phyloP scores from a whole-genome alignment of 92 coral and sea anemone genomes.

The Parazoanthus swiftii region DNA sequence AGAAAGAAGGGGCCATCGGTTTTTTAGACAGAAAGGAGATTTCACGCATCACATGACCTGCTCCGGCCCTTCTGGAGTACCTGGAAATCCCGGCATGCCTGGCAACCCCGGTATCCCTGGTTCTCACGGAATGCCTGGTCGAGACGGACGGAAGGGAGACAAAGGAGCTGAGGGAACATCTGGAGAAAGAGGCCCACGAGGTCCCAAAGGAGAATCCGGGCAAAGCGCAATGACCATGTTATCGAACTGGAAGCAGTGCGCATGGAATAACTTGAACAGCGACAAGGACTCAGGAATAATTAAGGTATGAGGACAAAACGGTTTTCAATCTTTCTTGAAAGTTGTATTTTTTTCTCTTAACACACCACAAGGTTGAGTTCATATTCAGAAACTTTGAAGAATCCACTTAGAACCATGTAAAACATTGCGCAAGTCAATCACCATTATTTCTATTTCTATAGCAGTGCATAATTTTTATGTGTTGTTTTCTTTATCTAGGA shows the following conservation, averaged over 20 bases:
- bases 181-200: neutral
- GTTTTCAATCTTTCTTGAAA: too few relatives aligned
- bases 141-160: constrained; percentile 24
- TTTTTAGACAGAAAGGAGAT: neutral
- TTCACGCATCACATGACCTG: neutral
- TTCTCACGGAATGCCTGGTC: constrained; percentile 33
- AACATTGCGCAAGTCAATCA: too few relatives aligned
- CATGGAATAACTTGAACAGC: constrained; percentile 16
- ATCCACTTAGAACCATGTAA: too few relatives aligned
- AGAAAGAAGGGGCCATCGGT: neutral
- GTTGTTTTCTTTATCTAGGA: neutral
- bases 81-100: constrained; percentile 32
- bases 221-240: neutral
- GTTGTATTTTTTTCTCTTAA: too few relatives aligned
- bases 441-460: too few relatives aligned
- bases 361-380: too few relatives aligned
- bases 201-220: constrained; percentile 15
- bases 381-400: too few relatives aligned
- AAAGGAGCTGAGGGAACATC: constrained; percentile 2
- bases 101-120: constrained; percentile 35
- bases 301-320: neutral
- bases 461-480: too few relatives aligned
- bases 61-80: neutral
- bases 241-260: constrained; percentile 38
- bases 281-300: constrained; percentile 19